Evolutionary conservation across 2,888 invertebrate species (phyloP).

Genomic region (Pachymerium ferrugineum): DNA sequence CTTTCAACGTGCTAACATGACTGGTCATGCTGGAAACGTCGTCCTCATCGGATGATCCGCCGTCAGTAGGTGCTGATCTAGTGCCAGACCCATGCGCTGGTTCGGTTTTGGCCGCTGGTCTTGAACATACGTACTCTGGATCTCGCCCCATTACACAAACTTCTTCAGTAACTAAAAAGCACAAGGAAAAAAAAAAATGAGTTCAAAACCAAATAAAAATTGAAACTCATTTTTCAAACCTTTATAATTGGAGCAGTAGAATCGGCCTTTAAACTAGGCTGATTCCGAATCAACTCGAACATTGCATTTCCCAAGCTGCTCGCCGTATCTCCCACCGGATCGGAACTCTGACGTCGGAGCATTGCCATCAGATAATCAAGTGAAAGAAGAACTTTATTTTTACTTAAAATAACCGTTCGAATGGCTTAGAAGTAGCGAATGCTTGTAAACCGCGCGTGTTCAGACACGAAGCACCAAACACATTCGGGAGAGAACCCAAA

Average conservation of each 20-base stretch:
- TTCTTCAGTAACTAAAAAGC: conserved; percentile 60
- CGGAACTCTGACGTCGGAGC: conserved; percentile 71
- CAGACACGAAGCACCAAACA: conserved; percentile 77
- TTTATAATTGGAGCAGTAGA: conserved; percentile 75
- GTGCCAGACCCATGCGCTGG: conserved; percentile 44
- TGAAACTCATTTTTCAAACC: conserved; percentile 45
- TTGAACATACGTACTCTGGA: conserved; percentile 65
- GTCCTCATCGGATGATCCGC: conserved; percentile 67
- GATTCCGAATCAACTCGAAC: conserved; percentile 84
- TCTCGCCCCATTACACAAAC: conserved; percentile 69
- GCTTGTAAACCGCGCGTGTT: conserved; percentile 72
- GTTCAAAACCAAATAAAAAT: not conserved
- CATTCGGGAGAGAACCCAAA: conserved; percentile 77
- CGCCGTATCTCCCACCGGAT: conserved; percentile 63
- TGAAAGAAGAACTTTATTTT: conserved; percentile 65
- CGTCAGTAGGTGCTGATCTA: conserved; percentile 51
- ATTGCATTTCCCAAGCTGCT: conserved; percentile 78
- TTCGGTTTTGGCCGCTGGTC: conserved; percentile 60
- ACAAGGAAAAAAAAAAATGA: not conserved
- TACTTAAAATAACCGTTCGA: conserved; percentile 73
- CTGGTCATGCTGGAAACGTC: conserved; percentile 55
- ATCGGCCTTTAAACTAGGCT: conserved; percentile 70
- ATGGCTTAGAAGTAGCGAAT: conserved; percentile 72
- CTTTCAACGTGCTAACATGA: conserved; percentile 16
- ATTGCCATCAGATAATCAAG: conserved; percentile 78